These are phyloP conservation scores for Drepana falcataria DNA, from an alignment of 2,888 invertebrate genomes.

Conservation along the genomic window DNA sequence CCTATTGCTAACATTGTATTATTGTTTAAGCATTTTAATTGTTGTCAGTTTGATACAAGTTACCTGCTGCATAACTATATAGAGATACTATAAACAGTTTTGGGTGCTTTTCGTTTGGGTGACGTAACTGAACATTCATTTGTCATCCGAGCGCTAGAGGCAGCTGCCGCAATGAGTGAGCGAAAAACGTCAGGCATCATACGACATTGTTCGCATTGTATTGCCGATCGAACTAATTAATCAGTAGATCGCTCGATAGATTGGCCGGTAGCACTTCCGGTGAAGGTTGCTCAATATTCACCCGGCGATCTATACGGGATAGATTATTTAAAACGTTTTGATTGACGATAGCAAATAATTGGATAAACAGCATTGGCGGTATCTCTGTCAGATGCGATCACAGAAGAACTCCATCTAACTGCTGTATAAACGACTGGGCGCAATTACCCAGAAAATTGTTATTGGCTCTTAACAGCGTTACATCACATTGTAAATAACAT, in stretches of 20 bases:
- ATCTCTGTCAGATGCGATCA: conserved; percentile 7
- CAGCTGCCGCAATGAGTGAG: conserved; percentile 71
- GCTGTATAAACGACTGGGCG: background rate
- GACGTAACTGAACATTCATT: conserved; percentile 32
- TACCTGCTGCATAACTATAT: too few relatives aligned
- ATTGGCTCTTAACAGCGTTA: background rate
- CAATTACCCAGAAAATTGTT: background rate
- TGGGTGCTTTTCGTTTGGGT: conserved; percentile 1
- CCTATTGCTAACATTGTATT: too few relatives aligned
- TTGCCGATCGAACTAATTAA: conserved; percentile 71
- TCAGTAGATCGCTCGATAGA: conserved; percentile 69
- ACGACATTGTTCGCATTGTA: conserved; percentile 71
- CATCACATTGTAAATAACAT: background rate
- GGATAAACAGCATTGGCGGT: conserved; percentile 32
- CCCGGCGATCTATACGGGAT: conserved; percentile 44
- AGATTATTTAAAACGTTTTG: conserved; percentile 54
- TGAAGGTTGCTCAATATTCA: conserved; percentile 72
- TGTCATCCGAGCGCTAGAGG: conserved; percentile 35
- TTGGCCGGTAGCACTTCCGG: conserved; percentile 74
- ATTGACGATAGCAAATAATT: conserved; percentile 62
- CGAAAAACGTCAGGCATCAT: conserved; percentile 53
- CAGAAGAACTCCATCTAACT: background rate
- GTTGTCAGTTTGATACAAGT: too few relatives aligned
- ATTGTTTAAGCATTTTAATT: too few relatives aligned
- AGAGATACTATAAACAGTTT: too few relatives aligned